Conservation (phyloP, 2,888 invertebrate species). For the Dryocosmus kuriphilus region DNA sequence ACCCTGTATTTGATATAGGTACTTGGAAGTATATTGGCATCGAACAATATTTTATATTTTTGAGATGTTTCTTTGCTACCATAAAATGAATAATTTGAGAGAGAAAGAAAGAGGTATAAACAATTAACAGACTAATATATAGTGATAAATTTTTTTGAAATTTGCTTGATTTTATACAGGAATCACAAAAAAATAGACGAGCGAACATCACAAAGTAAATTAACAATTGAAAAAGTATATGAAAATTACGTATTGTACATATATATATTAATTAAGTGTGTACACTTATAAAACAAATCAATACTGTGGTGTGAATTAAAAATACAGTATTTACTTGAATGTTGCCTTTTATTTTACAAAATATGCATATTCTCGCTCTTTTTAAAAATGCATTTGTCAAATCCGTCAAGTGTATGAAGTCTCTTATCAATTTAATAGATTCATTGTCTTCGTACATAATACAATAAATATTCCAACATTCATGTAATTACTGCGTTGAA, state of each 20-base stretch:
- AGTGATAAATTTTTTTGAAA: background rate
- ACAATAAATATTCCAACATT: background rate
- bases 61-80: constrained; percentile 24
- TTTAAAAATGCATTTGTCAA: background rate
- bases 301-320: background rate
- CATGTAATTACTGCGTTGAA: background rate
- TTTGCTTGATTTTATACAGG: background rate
- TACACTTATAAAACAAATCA: background rate
- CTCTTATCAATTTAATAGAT: background rate
- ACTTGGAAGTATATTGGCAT: constrained; percentile 8
- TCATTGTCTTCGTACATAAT: too few relatives aligned
- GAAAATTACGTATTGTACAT: background rate
- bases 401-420: background rate
- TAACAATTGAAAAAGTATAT: background rate
- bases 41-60: background rate
- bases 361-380: background rate
- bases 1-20: constrained; percentile 2
- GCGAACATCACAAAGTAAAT: background rate
- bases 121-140: background rate
- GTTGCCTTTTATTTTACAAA: background rate
- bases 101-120: background rate
- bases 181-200: background rate
- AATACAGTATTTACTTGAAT: background rate
- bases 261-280: background rate
- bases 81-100: constrained; percentile 27